Evolutionary conservation across 2,888 invertebrate species (phyloP).

Genomic region (Trissolcus japonicus): DNA sequence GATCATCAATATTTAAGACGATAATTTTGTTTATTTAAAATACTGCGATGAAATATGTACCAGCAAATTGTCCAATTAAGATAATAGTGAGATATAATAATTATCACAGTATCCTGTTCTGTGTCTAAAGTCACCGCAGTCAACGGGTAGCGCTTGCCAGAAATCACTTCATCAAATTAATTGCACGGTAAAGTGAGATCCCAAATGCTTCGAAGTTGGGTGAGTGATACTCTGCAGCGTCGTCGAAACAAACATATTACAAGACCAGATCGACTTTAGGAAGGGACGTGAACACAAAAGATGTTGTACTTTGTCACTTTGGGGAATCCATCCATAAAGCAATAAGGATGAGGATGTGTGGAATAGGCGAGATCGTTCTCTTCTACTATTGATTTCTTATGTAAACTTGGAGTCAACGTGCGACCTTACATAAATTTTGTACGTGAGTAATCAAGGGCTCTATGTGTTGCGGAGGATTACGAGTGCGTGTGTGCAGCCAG

Average conservation of each 20-base stretch:
- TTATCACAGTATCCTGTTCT: not conserved
- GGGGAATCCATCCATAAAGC: conserved; percentile 16
- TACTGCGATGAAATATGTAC: no score
- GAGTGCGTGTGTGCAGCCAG: conserved; percentile 5
- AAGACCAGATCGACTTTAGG: conserved; percentile 12
- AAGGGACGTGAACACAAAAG: conserved; percentile 25
- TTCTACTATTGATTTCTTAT: conserved; percentile 32
- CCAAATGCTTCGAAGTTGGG: conserved; percentile 24
- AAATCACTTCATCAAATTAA: conserved; percentile 47
- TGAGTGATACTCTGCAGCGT: conserved; percentile 31
- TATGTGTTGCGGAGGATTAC: conserved; percentile 16
- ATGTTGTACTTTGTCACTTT: conserved; percentile 35
- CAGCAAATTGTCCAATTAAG: no score
- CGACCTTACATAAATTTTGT: conserved; percentile 22
- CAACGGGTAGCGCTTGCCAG: conserved; percentile 23
- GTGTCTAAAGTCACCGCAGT: conserved; percentile 19
- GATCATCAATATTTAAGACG: no score
- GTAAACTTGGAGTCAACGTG: conserved; percentile 17
- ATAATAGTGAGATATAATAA: no score
- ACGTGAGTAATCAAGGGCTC: conserved; percentile 21
- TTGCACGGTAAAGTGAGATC: conserved; percentile 36
- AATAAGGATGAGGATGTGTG: conserved; percentile 4
- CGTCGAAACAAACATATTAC: conserved; percentile 29
- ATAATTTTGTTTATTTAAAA: no score
- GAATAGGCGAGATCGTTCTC: not conserved